A percentile compares a stretch with the other conserved stretches of the same genome.
Conservation (phyloP, 2,888 invertebrate species). For the Deilephila elpenor region DNA sequence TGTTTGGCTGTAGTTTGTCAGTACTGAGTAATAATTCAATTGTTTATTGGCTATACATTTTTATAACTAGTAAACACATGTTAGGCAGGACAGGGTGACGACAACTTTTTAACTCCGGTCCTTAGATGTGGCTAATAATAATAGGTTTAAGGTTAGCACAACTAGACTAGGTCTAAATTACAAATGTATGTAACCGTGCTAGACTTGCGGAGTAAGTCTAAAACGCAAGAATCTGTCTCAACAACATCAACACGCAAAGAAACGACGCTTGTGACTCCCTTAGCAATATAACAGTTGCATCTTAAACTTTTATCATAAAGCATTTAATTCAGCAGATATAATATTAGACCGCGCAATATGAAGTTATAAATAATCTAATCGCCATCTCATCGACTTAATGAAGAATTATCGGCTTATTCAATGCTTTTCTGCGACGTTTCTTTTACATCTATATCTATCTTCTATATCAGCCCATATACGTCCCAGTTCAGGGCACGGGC, state of each 20-base stretch:
- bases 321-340: not conserved
- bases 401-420: constrained; percentile 20
- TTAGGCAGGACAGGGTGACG: not conserved
- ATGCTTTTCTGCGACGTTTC: constrained; percentile 7
- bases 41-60: constrained; percentile 20
- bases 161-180: not conserved
- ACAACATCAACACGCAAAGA: no score
- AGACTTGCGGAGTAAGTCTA: no score
- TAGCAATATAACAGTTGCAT: no score
- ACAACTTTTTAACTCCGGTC: constrained; percentile 7
- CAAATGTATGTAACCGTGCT: not conserved
- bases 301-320: not conserved
- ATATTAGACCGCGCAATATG: constrained; percentile 1
- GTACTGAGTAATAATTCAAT: not conserved
- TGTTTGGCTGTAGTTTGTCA: not conserved
- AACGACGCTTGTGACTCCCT: not conserved
- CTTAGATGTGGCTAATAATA: constrained; percentile 12
- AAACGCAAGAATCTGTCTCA: no score
- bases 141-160: not conserved
- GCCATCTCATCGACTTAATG: constrained; percentile 25
- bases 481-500: no score
- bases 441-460: no score
- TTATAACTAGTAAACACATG: constrained; percentile 15
- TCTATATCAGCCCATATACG: no score
- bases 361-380: constrained; percentile 20